A percentile compares a stretch with the other conserved stretches of the same genome.
Conservation (phyloP, 2,888 invertebrate genomes). For the Acanthosepion esculentum region DNA sequence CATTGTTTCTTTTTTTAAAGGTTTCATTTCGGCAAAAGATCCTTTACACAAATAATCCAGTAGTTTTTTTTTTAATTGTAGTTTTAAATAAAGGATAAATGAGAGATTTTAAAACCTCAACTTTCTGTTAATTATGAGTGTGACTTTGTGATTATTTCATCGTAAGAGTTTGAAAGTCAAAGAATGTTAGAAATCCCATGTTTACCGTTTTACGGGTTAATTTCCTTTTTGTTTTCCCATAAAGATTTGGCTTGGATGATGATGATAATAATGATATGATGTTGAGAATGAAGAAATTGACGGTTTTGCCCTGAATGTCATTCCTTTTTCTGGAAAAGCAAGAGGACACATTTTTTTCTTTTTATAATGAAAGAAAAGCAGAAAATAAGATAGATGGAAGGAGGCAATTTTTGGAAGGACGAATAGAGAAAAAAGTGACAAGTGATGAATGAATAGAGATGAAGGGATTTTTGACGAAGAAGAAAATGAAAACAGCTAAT, state of each 20-base stretch:
- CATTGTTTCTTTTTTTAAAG: not conserved
- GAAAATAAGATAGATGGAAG: no score
- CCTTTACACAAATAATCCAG: not conserved
- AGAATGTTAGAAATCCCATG: not conserved
- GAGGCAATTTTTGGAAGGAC: no score
- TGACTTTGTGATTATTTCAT: not conserved
- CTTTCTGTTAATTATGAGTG: not conserved
- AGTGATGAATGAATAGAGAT: no score
- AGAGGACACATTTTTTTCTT: no score
- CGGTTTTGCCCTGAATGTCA: not conserved
- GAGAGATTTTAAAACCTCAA: not conserved
- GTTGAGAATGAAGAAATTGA: not conserved
- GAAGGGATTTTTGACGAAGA: no score
- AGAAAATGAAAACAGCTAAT: no score
- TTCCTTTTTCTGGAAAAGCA: conserved; percentile 2
- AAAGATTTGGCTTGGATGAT: not conserved
- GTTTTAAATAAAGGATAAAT: not conserved
- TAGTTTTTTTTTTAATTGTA: not conserved
- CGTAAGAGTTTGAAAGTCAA: not conserved
- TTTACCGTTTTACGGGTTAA: not conserved
- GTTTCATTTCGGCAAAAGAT: not conserved
- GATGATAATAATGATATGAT: not conserved
- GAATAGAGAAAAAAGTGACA: no score
- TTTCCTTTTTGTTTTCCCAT: not conserved
- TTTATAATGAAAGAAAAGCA: no score